phyloP scores from a whole-genome alignment of 2,888 invertebrate species.

The Lycia hirtaria region DNA sequence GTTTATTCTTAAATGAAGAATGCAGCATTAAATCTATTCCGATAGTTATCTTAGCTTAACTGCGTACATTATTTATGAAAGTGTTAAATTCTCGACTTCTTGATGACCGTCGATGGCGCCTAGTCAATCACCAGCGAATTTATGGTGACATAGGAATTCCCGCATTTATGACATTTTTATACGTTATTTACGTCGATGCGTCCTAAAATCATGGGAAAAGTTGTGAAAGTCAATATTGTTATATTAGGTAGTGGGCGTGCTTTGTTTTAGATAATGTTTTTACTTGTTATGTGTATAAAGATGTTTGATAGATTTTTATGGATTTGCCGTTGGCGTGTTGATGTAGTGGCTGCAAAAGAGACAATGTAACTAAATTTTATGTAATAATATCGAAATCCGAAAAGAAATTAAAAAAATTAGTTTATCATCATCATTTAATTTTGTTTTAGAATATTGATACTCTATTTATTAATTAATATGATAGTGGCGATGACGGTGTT shows the following conservation, averaged over 20 bases:
- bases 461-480: too few species aligned
- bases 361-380: too few species aligned
- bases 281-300: constrained; percentile 47
- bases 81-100: constrained; percentile 38
- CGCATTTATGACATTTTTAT: constrained; percentile 51
- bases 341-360: neutral
- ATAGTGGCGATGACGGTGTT: too few species aligned
- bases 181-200: constrained; percentile 19
- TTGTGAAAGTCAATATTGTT: constrained; percentile 45
- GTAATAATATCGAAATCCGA: too few species aligned
- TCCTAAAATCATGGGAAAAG: constrained; percentile 26
- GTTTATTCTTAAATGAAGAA: neutral
- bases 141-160: constrained; percentile 44
- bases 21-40: neutral
- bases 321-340: neutral
- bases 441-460: too few species aligned
- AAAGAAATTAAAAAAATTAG: too few species aligned
- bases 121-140: constrained; percentile 46
- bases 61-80: constrained; percentile 32
- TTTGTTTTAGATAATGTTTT: constrained; percentile 39
- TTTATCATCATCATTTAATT: too few species aligned
- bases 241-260: constrained; percentile 46
- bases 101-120: constrained; percentile 40
- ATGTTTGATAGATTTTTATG: constrained; percentile 40
- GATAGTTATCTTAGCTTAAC: constrained; percentile 16